These are phyloP conservation scores for Leptopilina boulardi DNA, from an alignment of 1,140 invertebrate genomes.

Conservation along the genomic window DNA sequence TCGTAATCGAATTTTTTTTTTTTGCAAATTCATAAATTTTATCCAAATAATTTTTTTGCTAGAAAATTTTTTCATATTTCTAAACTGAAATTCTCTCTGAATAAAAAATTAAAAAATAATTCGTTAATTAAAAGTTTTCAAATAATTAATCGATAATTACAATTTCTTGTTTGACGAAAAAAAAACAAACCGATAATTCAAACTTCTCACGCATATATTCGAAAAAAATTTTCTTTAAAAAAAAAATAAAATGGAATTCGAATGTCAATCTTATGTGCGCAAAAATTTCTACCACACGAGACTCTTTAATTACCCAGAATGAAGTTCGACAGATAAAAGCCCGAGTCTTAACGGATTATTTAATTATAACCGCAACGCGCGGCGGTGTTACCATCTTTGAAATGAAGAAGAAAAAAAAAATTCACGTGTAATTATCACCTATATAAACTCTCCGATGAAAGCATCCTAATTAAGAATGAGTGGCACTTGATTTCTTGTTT, in stretches of 20 bases:
- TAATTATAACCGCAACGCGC: slow-evolving; percentile 7
- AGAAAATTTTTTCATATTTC: too few species aligned
- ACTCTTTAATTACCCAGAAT: slow-evolving; percentile 15
- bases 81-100: too few species aligned
- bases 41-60: too few species aligned
- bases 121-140: too few species aligned
- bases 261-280: background rate
- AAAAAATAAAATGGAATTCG: background rate
- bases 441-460: slow-evolving; percentile 22
- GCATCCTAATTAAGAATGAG: slow-evolving; percentile 30
- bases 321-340: slow-evolving; percentile 17
- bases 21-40: too few species aligned
- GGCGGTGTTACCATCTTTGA: slow-evolving; percentile 23
- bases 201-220: background rate
- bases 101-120: too few species aligned
- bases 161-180: too few species aligned
- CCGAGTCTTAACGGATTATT: slow-evolving; percentile 27
- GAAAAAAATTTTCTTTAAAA: background rate
- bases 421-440: slow-evolving; percentile 29
- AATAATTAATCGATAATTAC: too few species aligned
- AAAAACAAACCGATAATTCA: background rate
- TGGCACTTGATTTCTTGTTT: slow-evolving; percentile 22
- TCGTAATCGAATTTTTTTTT: too few species aligned
- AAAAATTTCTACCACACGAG: background rate
- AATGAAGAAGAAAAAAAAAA: background rate